phyloP scores from a whole-genome alignment of 2,888 invertebrate species.

The Noctua pronuba region DNA sequence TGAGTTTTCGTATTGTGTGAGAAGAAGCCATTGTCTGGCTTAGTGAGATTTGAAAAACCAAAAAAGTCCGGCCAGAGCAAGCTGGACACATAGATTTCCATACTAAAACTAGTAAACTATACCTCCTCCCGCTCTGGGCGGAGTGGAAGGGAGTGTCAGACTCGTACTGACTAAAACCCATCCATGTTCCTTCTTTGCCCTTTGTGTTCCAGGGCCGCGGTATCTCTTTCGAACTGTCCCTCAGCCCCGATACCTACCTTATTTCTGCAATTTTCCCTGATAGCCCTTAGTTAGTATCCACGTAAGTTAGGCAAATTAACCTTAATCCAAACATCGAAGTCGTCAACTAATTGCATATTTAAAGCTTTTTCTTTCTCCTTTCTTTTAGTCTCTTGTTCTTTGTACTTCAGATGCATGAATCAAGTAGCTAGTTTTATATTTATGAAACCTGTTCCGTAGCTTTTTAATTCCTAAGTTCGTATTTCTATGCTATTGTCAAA shows the following conservation, averaged over 20 bases:
- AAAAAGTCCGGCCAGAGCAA: neutral
- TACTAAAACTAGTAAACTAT: neutral
- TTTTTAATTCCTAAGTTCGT: neutral
- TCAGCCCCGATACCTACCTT: too few relatives aligned
- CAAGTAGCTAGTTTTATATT: neutral
- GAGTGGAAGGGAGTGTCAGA: too few relatives aligned
- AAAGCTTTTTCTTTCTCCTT: neutral
- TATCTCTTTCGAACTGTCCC: too few relatives aligned
- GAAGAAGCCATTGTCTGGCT: neutral
- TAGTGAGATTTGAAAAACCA: neutral
- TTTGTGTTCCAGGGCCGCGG: too few relatives aligned
- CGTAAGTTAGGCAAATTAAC: neutral
- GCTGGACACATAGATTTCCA: neutral
- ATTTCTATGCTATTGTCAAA: neutral
- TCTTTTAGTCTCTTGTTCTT: constrained; percentile 16
- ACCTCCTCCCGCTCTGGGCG: too few relatives aligned
- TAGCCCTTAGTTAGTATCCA: neutral
- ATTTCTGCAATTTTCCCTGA: neutral
- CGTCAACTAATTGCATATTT: constrained; percentile 28
- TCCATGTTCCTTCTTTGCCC: too few relatives aligned
- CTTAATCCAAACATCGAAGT: neutral
- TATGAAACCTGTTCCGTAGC: neutral
- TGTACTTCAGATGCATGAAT: constrained; percentile 12
- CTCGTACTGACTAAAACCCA: too few relatives aligned
- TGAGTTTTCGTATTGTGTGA: neutral